These are phyloP conservation scores for Melanotaenia parkinsoni DNA, from an alignment of 2,797 vertebrate genomes.

Conservation along the genomic window DNA sequence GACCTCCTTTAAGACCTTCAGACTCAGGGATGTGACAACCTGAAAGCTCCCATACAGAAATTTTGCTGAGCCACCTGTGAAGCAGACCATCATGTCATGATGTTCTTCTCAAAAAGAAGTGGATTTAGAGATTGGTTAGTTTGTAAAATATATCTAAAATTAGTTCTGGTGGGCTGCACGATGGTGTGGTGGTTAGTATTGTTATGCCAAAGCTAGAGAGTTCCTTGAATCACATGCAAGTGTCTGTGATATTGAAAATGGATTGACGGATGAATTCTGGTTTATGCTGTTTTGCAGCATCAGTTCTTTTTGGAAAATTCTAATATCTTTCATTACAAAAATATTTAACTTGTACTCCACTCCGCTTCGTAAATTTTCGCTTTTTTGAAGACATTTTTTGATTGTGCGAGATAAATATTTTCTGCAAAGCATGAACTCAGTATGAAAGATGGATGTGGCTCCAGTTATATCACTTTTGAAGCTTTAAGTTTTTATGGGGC, in stretches of 20 bases:
- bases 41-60: not conserved
- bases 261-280: not conserved
- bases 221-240: too few species aligned
- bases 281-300: not conserved
- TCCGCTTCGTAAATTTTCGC: too few species aligned
- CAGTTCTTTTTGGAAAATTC: not conserved
- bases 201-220: not conserved
- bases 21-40: constrained; percentile 31
- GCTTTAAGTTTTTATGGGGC: too few species aligned
- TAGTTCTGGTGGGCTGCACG: not conserved
- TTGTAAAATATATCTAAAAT: not conserved
- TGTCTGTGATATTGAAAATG: not conserved
- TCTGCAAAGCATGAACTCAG: too few species aligned
- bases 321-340: too few species aligned
- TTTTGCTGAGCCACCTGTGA: not conserved
- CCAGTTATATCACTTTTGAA: too few species aligned
- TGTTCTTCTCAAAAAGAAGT: not conserved
- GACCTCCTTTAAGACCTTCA: constrained; percentile 45
- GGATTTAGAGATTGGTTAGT: not conserved
- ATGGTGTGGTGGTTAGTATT: not conserved
- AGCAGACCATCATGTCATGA: not conserved
- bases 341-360: too few species aligned
- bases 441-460: too few species aligned
- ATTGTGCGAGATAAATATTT: too few species aligned
- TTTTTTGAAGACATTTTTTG: too few species aligned